Evolutionary conservation across 1,140 invertebrate genomes (phyloP).

Genomic region (Bombus pascuorum): DNA sequence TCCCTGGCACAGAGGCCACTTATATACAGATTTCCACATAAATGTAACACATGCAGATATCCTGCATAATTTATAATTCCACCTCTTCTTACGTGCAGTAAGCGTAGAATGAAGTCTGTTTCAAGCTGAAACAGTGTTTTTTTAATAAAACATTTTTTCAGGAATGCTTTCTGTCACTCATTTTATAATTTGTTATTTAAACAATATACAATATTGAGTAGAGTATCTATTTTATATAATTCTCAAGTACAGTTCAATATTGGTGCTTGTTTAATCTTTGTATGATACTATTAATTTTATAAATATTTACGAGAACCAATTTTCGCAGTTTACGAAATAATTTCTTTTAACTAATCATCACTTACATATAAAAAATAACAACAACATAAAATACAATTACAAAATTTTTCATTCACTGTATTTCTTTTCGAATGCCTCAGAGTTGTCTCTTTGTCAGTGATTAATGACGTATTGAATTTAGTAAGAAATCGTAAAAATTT

Average conservation of each 20-base stretch:
- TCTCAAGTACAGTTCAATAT: background rate
- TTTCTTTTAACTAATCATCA: background rate
- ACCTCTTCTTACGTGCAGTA: slow-evolving; percentile 21
- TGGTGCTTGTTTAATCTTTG: slow-evolving; percentile 5
- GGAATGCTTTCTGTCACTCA: slow-evolving; percentile 27
- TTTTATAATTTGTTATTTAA: slow-evolving; percentile 24
- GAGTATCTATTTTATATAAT: background rate
- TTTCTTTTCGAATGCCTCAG: background rate
- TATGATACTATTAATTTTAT: slow-evolving; percentile 3
- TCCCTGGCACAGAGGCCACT: slow-evolving; percentile 32
- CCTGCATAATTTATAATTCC: slow-evolving; percentile 33
- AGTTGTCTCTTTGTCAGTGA: slow-evolving; percentile 25
- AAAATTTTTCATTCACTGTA: slow-evolving; percentile 32
- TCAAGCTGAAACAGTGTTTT: slow-evolving; percentile 36
- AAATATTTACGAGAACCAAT: slow-evolving; percentile 14
- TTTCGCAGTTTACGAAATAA: background rate
- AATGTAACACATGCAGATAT: slow-evolving; percentile 38
- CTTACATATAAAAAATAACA: slow-evolving; percentile 15
- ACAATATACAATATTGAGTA: slow-evolving; percentile 1
- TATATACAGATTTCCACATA: slow-evolving; percentile 41
- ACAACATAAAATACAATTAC: slow-evolving; percentile 35
- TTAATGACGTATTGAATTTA: slow-evolving; percentile 48
- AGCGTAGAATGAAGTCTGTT: slow-evolving; percentile 28
- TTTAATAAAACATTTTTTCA: slow-evolving; percentile 23
- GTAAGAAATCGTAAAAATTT: slow-evolving; percentile 46